A percentile compares a stretch with the other conserved stretches of the same genome.
Evolutionary conservation across 2,888 invertebrate species (phyloP).

Genomic region (Rotaria sp.): DNA sequence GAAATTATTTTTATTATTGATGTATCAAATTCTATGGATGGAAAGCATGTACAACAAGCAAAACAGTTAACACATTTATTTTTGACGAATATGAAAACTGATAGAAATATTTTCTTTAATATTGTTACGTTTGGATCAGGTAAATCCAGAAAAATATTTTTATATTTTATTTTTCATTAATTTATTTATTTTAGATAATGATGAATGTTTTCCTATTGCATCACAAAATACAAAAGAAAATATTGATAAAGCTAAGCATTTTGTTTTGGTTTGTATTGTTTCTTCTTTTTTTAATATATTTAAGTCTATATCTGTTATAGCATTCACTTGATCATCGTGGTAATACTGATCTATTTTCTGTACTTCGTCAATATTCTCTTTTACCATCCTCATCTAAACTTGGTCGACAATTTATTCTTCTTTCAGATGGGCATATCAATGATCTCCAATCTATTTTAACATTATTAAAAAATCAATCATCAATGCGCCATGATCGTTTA

Average conservation of each 20-base stretch:
- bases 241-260: slow-evolving; percentile 17
- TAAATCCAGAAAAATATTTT: background rate
- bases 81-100: slow-evolving; percentile 19
- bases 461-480: background rate
- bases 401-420: slow-evolving; percentile 13
- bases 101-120: background rate
- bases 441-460: background rate
- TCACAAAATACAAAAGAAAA: slow-evolving; percentile 10
- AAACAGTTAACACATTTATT: slow-evolving; percentile 25
- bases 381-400: slow-evolving; percentile 7
- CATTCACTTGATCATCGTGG: slow-evolving; percentile 24
- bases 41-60: slow-evolving; percentile 43
- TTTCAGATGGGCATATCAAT: background rate
- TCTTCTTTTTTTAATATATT: background rate
- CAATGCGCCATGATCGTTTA: slow-evolving; percentile 39
- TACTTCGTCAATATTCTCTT: background rate
- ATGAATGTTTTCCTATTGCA: slow-evolving; percentile 28
- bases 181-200: background rate
- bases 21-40: slow-evolving; percentile 56
- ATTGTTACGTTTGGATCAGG: slow-evolving; percentile 29
- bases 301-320: background rate
- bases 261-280: background rate
- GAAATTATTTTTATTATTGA: slow-evolving; percentile 54
- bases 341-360: slow-evolving; percentile 16
- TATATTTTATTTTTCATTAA: background rate